Evolutionary conservation across 2,113 vertebrate species (phyloP), one percentile per base, ranked within the genome.

Genomic region (Ancistrus triradiatus): DNA sequence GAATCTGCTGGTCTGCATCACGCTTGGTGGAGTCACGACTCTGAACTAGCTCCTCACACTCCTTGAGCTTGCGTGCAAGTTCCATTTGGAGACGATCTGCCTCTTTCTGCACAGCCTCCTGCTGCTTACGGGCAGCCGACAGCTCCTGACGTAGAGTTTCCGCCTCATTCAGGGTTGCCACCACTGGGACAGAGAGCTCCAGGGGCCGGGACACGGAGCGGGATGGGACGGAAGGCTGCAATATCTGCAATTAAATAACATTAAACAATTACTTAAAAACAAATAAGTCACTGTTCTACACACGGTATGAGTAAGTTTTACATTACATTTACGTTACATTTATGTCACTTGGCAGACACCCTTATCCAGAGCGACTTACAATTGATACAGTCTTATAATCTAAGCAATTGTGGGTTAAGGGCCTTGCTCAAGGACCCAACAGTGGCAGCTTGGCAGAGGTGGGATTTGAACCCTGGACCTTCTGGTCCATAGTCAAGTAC

Each of bases 1-100:
- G 88, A 31, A 99, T 80, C 84, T 98, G 96, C 22, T 86, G 84
- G 1, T 99, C 96, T 0, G 92, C 89, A 28, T 98, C 94, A 0
- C 71, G 85, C 77, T 93, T 95, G 77, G 81, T 79, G 1, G 87
- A 35, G 14, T 98, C 90, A 0, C 87, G 81, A 59, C 88, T 92
- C 0, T 87, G 68, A 0, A 70, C 78, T 51, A 98, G 69, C 0
- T 93, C 91, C 11, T 87, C 84, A 48, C 91, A 96, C 44, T 97
- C 95, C 0, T 89, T 74, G 3, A 25, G 84, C 73, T 92, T 98
- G 56, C 80, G 85, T 18, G 83, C 78, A 52, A 98, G 84, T 2
- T 91, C 89, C 0, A 87, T 78, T 28, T 95, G 92, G 60, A 98
- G 78, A 14, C 66, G 84, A 22, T 75, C 46, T 0, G 83, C 73